Percentiles rank a stretch among this genome's conserved stretches.
Conservation (phyloP, 2,113 vertebrate genomes). For the Heterocephalus glaber region DNA sequence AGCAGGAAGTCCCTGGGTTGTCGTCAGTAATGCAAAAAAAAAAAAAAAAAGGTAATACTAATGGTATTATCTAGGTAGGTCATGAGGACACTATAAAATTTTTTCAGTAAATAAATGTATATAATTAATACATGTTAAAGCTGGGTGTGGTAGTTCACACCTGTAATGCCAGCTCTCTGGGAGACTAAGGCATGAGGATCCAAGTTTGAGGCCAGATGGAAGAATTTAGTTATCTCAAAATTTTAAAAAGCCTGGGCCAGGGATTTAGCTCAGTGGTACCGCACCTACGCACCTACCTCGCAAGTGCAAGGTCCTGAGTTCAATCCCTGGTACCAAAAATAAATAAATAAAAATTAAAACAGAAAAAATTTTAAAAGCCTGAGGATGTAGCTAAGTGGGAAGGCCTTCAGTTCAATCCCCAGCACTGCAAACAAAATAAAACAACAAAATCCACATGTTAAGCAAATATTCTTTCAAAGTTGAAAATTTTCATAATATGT, state of each 20-base stretch:
- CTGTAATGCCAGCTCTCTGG: neutral
- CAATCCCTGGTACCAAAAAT: too few relatives aligned
- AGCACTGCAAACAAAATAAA: neutral
- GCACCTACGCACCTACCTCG: too few relatives aligned
- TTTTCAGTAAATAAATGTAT: constrained; percentile 34
- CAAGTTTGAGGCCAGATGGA: neutral
- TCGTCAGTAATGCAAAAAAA: neutral
- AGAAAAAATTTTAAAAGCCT: neutral
- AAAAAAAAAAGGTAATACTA: neutral
- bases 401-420: neutral
- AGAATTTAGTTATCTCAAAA: neutral
- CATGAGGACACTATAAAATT: neutral
- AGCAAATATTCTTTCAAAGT: constrained; percentile 29
- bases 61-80: neutral
- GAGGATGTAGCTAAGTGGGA: neutral
- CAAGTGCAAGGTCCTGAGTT: too few relatives aligned
- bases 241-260: neutral
- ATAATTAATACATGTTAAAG: neutral
- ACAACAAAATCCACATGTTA: neutral
- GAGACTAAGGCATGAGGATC: neutral
- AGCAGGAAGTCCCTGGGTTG: too few relatives aligned
- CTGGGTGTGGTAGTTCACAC: neutral
- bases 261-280: neutral
- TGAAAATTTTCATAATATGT: constrained; percentile 26
- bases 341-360: too few relatives aligned